Percentiles rank a stretch among this genome's conserved stretches.
Evolutionary conservation across 1,140 invertebrate species (phyloP).

Genomic region (Psilanteris sp.): DNA sequence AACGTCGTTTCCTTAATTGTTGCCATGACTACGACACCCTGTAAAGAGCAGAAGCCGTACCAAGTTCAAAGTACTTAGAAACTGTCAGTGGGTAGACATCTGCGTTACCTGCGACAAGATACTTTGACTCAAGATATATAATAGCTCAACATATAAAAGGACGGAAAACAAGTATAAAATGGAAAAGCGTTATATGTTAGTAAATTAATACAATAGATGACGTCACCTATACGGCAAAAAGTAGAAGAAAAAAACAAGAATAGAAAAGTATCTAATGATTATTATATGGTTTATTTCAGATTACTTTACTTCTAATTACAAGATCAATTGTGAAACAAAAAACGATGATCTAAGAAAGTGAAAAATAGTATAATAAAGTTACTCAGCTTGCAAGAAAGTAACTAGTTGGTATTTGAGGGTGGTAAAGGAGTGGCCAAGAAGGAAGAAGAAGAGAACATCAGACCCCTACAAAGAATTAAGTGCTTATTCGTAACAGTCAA

Average conservation of each 20-base stretch:
- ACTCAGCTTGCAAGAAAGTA: conserved; percentile 33
- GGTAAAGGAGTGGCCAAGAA: conserved; percentile 37
- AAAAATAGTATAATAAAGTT: conserved; percentile 57
- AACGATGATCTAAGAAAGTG: too few species aligned
- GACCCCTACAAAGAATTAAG: conserved; percentile 77
- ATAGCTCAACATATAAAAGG: conserved; percentile 14
- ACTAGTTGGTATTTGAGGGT: conserved; percentile 22
- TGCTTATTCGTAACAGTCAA: conserved; percentile 77
- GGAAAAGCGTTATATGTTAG: too few species aligned
- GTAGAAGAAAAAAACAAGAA: too few species aligned
- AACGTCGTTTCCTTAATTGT: conserved; percentile 52
- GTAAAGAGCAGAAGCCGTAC: conserved; percentile 50
- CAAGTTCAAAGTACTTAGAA: conserved; percentile 59
- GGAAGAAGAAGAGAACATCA: conserved; percentile 70
- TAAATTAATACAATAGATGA: too few species aligned
- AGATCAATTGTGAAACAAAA: too few species aligned
- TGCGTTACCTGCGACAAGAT: conserved; percentile 55
- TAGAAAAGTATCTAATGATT: too few species aligned
- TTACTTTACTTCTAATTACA: too few species aligned
- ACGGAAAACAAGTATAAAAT: conserved; percentile 17
- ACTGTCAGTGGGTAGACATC: conserved; percentile 54
- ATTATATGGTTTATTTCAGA: too few species aligned
- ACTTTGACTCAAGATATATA: conserved; percentile 23
- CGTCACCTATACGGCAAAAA: too few species aligned
- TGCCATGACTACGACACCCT: conserved; percentile 50